Evolutionary conservation across 2,113 vertebrate genomes (phyloP).

Genomic region (Oncorhynchus tshawytscha): DNA sequence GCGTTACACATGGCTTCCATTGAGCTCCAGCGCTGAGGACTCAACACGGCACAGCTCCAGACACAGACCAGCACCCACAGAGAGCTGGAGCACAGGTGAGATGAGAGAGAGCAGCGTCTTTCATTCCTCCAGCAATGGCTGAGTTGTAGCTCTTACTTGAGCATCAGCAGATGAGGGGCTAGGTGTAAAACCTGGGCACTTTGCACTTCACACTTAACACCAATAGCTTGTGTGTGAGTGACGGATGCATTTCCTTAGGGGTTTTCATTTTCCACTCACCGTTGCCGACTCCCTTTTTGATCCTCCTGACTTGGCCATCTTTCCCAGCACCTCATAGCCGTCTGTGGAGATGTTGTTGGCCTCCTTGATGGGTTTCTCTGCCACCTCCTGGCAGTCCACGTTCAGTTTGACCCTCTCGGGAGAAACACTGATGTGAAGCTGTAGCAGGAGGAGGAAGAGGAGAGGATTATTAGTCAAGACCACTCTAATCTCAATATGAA

Average conservation of each 20-base stretch:
- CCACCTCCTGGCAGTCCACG: slow-evolving; percentile 90
- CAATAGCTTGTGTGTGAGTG: neutral
- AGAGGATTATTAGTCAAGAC: slow-evolving; percentile 28
- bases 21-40: slow-evolving; percentile 25
- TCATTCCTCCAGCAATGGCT: slow-evolving; percentile 19
- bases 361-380: slow-evolving; percentile 90
- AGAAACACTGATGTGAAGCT: slow-evolving; percentile 91
- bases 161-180: slow-evolving; percentile 31
- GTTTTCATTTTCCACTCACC: slow-evolving; percentile 74
- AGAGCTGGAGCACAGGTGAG: slow-evolving; percentile 25
- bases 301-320: slow-evolving; percentile 76
- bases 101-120: neutral
- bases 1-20: slow-evolving; percentile 65
- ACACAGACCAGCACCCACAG: slow-evolving; percentile 28
- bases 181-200: neutral
- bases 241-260: slow-evolving; percentile 19
- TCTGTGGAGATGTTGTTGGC: slow-evolving; percentile 90
- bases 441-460: slow-evolving; percentile 38
- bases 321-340: slow-evolving; percentile 94
- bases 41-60: slow-evolving; percentile 41
- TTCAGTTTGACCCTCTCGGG: slow-evolving; percentile 90
- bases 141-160: slow-evolving; percentile 30
- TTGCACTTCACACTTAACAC: neutral
- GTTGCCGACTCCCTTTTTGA: slow-evolving; percentile 86
- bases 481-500: slow-evolving; percentile 20